Evolutionary conservation across 2,113 vertebrate species (phyloP).

Genomic region (Pomatostomus ruficeps): DNA sequence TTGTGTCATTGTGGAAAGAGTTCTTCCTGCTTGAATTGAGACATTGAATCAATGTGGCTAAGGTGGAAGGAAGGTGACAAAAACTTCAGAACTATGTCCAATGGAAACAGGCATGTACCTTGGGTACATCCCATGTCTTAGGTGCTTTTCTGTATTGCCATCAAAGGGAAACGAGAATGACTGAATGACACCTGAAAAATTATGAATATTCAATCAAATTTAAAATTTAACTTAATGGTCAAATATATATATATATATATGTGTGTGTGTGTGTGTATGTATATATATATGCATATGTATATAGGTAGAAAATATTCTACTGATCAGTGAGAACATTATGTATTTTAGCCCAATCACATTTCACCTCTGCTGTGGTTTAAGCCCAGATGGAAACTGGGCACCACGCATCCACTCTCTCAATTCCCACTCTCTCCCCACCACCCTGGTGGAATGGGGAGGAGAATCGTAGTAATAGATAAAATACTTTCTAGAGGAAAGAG

Average conservation of each 20-base stretch:
- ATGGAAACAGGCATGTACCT: not conserved
- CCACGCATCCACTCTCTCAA: not conserved
- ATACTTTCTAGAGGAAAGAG: not conserved
- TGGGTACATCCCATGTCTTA: not conserved
- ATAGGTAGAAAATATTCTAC: not conserved
- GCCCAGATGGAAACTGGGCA: not conserved
- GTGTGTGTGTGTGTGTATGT: no score
- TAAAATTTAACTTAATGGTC: not conserved
- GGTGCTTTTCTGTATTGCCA: not conserved
- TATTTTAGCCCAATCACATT: not conserved
- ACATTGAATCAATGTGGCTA: not conserved
- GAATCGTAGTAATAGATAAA: not conserved
- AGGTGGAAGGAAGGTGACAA: not conserved
- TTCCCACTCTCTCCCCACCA: fast-evolving
- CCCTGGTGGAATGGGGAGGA: not conserved
- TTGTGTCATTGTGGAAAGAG: not conserved
- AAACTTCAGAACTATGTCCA: not conserved
- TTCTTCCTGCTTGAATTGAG: not conserved
- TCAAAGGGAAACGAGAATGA: not conserved
- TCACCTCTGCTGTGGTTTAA: not conserved
- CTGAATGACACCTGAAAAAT: not conserved
- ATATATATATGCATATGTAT: not conserved
- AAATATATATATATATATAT: not conserved
- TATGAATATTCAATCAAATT: not conserved
- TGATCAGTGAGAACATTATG: not conserved